Evolutionary conservation across 2,888 invertebrate species (phyloP).

Genomic region (Cryptus armator): DNA sequence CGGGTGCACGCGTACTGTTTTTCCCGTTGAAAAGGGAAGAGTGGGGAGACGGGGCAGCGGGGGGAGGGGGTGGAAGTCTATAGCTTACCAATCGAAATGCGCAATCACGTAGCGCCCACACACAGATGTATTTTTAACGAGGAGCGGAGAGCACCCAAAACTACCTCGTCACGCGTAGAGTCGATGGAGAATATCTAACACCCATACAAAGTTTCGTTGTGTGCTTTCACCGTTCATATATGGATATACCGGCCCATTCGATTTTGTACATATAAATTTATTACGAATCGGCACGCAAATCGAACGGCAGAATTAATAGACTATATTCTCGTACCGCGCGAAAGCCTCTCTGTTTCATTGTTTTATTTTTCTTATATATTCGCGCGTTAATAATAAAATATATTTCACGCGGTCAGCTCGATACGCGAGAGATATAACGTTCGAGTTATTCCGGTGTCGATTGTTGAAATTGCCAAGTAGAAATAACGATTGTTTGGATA

Average conservation of each 20-base stretch:
- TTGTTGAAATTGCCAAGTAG: background rate
- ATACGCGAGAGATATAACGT: background rate
- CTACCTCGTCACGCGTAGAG: slow-evolving; percentile 37
- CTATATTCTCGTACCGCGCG: background rate
- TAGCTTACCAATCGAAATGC: slow-evolving; percentile 42
- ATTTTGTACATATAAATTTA: slow-evolving; percentile 4
- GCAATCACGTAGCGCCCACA: slow-evolving; percentile 40
- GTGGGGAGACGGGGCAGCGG: background rate
- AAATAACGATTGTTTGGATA: slow-evolving; percentile 17
- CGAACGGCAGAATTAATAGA: slow-evolving; percentile 20
- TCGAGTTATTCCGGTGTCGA: too few relatives aligned
- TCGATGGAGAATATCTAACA: slow-evolving; percentile 20
- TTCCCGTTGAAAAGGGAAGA: too few relatives aligned
- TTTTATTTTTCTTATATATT: background rate
- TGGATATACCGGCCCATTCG: background rate
- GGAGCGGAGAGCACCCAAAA: slow-evolving; percentile 26
- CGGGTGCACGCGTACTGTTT: slow-evolving; percentile 17
- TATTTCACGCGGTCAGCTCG: background rate
- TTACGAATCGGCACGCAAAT: background rate
- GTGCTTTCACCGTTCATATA: background rate
- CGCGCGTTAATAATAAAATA: slow-evolving; percentile 6
- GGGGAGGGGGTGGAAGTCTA: background rate
- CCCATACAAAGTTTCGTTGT: background rate
- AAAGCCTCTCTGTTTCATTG: background rate
- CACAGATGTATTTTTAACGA: slow-evolving; percentile 54